Evolutionary conservation across 2,113 vertebrate genomes (phyloP), one percentile per base, ranked within the genome.

Genomic region (Apodemus speciosus): DNA sequence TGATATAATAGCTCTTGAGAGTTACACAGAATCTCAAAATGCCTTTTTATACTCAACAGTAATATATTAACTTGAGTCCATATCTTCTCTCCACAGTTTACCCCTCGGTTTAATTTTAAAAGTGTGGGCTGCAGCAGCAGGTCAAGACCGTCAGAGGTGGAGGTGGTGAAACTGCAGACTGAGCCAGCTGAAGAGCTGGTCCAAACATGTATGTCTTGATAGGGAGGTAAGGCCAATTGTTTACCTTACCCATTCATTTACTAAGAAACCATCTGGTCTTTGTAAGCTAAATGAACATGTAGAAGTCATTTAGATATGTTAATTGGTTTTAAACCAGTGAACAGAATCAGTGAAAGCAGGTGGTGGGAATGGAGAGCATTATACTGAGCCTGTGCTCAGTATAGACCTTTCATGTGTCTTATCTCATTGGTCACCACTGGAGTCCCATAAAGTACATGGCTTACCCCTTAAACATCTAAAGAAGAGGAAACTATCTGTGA

Each of bases 311-410:
- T 91, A 88, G 85, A 77, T 87, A 85, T 72, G 83, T 72, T 95
- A 92, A 95, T 64, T 93, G 58, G 20, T 88, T 96, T 96, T 92
- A 60, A 96, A 92, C 90, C 32, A 93, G 75, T 90, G 92, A 95
- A 83, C 6, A 94, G 89, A 94, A 93, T 87, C 69, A 91, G 77
- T 89, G 80, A 94, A 94, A 91, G 95, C 27, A 60, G 60, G 83
- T 56, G 18, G 38, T 0, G 21, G 80, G 69, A 92, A 83, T 14
- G 46, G 68, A 90, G 85, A 68, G 86, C 21, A 68, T 84, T 87
- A 89, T 30, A 84, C 0, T 85, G 43, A 79, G 80, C 51, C 96
- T 84, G 62, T 93, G 38, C 68, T 96, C 90, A 53, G 49, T n/a
- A n/a, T n/a, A 80, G 95, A 49, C 10, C 56, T 86, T 94, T 83